phyloP scores from a whole-genome alignment of 2,888 invertebrate genomes.

The Hetaerina titia region DNA sequence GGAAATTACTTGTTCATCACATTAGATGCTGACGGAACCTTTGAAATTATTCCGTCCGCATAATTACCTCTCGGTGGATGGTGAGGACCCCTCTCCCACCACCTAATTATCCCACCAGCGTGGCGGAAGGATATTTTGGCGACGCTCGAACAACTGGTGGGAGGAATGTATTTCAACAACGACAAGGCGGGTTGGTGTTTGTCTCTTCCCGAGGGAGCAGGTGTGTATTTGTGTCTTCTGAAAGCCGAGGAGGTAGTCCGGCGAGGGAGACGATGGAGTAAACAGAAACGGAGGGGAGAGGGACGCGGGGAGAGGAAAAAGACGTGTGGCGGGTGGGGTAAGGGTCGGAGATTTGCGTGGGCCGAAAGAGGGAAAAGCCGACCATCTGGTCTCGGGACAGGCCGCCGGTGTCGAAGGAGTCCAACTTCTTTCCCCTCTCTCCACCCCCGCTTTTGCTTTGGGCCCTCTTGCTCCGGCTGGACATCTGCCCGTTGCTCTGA shows the following conservation, averaged over 20 bases:
- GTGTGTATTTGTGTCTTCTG: background rate
- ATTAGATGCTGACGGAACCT: background rate
- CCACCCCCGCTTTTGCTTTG: constrained; percentile 6
- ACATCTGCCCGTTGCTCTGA: constrained; percentile 48
- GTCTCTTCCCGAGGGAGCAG: background rate
- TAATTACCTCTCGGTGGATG: background rate
- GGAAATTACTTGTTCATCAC: constrained; percentile 3
- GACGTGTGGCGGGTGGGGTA: background rate
- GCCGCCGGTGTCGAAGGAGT: background rate
- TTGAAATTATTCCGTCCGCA: background rate
- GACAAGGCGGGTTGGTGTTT: background rate
- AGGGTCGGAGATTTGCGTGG: background rate
- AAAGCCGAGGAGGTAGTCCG: background rate
- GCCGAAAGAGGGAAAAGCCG: background rate
- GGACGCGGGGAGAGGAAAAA: background rate
- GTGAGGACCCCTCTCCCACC: background rate
- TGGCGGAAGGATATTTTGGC: background rate
- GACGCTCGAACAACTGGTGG: background rate
- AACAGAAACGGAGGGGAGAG: background rate
- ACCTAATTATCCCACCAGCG: background rate
- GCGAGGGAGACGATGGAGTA: background rate
- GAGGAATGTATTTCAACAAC: background rate
- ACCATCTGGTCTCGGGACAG: constrained; percentile 41
- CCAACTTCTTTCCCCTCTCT: background rate
- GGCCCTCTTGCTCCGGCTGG: background rate